phyloP scores from a whole-genome alignment of 2,797 vertebrate genomes.

The Eupleurogrammus muticus region DNA sequence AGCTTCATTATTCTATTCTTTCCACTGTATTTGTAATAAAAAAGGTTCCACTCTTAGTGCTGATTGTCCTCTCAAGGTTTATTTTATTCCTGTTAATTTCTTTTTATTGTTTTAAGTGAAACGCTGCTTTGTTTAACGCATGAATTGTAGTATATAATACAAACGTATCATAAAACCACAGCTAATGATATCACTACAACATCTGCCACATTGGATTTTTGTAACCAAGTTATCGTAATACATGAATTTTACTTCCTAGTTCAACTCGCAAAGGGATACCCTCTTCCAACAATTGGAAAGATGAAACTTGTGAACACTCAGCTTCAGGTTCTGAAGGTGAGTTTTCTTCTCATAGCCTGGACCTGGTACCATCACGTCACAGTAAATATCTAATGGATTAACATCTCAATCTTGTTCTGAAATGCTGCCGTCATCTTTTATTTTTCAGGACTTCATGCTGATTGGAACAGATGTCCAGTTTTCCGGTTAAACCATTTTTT shows the following conservation, averaged over 20 bases:
- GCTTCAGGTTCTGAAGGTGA: slow-evolving; percentile 80
- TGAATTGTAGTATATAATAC: background rate
- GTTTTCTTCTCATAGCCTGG: background rate
- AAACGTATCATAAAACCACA: background rate
- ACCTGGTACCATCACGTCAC: background rate
- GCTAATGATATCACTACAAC: no score
- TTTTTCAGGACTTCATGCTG: slow-evolving; percentile 77
- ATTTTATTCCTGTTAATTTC: background rate
- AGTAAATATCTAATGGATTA: background rate
- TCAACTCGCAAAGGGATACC: slow-evolving; percentile 77
- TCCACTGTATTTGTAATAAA: background rate
- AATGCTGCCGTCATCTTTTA: background rate
- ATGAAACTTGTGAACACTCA: slow-evolving; percentile 80
- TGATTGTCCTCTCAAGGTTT: background rate
- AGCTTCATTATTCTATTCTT: background rate
- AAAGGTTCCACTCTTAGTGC: background rate
- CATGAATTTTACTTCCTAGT: slow-evolving; percentile 42
- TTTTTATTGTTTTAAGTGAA: background rate
- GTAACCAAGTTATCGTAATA: background rate
- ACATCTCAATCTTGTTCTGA: background rate
- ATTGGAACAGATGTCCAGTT: slow-evolving; percentile 83
- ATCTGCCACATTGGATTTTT: background rate
- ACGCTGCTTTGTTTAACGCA: background rate
- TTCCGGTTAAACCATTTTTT: slow-evolving; percentile 37
- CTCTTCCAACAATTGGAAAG: slow-evolving; percentile 80